Conservation (phyloP, 1,140 invertebrate genomes). For the Charaxes varanes region DNA sequence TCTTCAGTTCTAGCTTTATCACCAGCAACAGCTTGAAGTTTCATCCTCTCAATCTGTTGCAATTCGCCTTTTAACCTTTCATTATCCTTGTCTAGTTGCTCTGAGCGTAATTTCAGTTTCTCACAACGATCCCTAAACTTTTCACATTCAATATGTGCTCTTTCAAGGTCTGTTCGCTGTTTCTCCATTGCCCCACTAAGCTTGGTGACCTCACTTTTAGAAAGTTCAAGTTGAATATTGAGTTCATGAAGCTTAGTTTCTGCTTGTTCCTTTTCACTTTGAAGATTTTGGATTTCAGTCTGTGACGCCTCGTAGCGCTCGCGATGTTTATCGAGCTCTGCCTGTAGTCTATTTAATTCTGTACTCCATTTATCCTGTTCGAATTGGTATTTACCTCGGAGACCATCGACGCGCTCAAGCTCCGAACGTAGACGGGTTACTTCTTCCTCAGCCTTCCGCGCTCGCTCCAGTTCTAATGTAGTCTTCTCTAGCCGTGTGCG, state of each 20-base stretch:
- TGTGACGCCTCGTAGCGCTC: slow-evolving; percentile 84
- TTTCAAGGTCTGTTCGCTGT: slow-evolving; percentile 84
- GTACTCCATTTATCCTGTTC: slow-evolving; percentile 87
- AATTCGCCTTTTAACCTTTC: slow-evolving; percentile 82
- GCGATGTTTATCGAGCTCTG: slow-evolving; percentile 81
- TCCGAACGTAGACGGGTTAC: slow-evolving; percentile 80
- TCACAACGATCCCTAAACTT: slow-evolving; percentile 89
- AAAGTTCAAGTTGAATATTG: slow-evolving; percentile 85
- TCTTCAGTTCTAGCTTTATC: slow-evolving; percentile 78
- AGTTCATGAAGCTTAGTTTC: slow-evolving; percentile 87
- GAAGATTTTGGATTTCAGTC: slow-evolving; percentile 82
- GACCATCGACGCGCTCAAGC: slow-evolving; percentile 83
- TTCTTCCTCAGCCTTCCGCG: slow-evolving; percentile 81
- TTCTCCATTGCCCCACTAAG: slow-evolving; percentile 82
- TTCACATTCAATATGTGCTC: slow-evolving; percentile 88
- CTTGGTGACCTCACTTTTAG: slow-evolving; percentile 85
- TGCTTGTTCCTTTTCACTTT: slow-evolving; percentile 79
- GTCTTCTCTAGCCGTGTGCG: slow-evolving; percentile 89
- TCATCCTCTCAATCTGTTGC: slow-evolving; percentile 80
- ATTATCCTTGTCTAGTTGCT: slow-evolving; percentile 83
- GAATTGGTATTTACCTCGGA: slow-evolving; percentile 90
- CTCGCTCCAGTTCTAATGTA: slow-evolving; percentile 83
- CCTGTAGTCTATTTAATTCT: slow-evolving; percentile 60
- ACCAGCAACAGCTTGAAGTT: slow-evolving; percentile 75
- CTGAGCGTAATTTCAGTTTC: slow-evolving; percentile 82